Base-by-base conservation (phyloP, 1,140 invertebrate genomes). In the Cotesia glomerata region DNA sequence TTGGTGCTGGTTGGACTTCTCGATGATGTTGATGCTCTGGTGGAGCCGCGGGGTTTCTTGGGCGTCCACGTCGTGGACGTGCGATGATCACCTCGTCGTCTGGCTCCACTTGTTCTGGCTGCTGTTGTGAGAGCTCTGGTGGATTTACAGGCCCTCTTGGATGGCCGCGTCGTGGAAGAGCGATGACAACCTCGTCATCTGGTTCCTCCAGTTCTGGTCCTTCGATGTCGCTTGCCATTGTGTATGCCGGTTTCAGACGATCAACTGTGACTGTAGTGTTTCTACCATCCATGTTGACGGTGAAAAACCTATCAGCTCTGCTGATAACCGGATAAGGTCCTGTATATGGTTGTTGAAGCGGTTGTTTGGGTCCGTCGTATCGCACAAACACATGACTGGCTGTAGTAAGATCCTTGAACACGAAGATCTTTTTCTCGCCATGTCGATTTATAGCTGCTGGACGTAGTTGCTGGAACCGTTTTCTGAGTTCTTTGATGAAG, bases 351-450 rank as follows among this genome's bases (percentile, higher is more conserved):
- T 79, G 77, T 74, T 84, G 75, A n/a, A 86, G 76, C 4, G 83
- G 74, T 32, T 18, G 52, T 9, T 79, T 72, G 0, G 84, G 80
- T 13, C 72, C 74, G 54, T 84, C 84, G 61, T 78, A 73, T 3
- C 85, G 77, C 5, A 85, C 13, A 45, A 86, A 86, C 5, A 85
- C 83, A 61, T 80, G 79, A 45, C 76, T 66, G 32, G 56, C 73
- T 0, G 71, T 78, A n/a, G 67, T 9, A 34, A 84, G 69, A 34
- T 83, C 77, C 4, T 74, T 69, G 52, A 72, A 67, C 0, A 79
- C 67, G 72, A 82, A 80, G n/a, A 72, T 52, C 9, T 3, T 62
- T 68, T 54, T 59, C n/a, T 72, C 2, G n/a, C n/a, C n/a, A n/a
- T n/a, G n/a, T n/a, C n/a, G n/a, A n/a, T n/a, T n/a, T n/a, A n/a